Percentiles rank a stretch among this genome's conserved stretches.
Evolutionary conservation across 2,797 vertebrate species (phyloP).

Genomic region (Melopsittacus undulatus): DNA sequence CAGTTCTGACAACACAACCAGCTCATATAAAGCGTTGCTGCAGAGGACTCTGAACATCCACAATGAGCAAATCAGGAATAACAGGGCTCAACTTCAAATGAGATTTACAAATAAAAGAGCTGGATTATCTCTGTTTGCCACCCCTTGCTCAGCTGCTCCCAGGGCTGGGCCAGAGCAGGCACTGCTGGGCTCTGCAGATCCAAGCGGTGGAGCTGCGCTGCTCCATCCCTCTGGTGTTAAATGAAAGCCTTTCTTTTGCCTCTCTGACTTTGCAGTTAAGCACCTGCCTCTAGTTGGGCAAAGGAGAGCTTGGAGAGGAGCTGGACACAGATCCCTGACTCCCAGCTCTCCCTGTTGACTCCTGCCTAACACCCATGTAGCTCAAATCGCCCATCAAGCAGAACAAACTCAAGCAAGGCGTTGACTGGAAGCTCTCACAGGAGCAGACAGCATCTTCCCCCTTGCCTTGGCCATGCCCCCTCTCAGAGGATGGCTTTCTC

Average conservation of each 20-base stretch:
- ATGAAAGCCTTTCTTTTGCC: not conserved
- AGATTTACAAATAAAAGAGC: constrained; percentile 27
- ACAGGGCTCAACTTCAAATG: constrained; percentile 17
- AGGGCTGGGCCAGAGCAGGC: not conserved
- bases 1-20: constrained; percentile 46
- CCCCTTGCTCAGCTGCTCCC: not conserved
- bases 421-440: not conserved
- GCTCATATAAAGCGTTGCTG: not conserved
- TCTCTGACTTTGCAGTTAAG: not conserved
- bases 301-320: not conserved
- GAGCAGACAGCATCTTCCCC: not conserved
- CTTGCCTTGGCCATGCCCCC: rapidly evolving
- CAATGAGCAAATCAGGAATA: not conserved
- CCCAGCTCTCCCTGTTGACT: not conserved
- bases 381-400: not conserved
- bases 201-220: rapidly evolving
- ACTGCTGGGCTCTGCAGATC: not conserved
- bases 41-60: not conserved
- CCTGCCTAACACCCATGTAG: not conserved
- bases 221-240: not conserved
- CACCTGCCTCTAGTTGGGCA: not conserved
- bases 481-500: rapidly evolving
- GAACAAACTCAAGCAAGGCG: not conserved
- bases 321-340: not conserved
- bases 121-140: not conserved